These are phyloP conservation scores for Gisinianus flammeolus DNA, from an alignment of 2,888 invertebrate genomes.

Conservation along the genomic window DNA sequence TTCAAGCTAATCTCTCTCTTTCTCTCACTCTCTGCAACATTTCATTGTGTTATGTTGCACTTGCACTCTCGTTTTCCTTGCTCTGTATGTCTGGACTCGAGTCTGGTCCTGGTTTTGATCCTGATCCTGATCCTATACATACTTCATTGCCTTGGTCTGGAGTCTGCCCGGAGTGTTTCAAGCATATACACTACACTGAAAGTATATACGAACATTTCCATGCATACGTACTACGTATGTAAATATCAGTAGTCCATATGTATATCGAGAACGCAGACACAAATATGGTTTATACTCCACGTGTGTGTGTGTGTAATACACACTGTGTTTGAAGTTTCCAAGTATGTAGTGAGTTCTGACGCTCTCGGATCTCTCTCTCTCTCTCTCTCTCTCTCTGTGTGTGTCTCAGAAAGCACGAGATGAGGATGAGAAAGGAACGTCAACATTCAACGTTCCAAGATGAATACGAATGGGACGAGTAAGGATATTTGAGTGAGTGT, in stretches of 20 bases:
- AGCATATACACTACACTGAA: too few relatives aligned
- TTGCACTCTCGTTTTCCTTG: background rate
- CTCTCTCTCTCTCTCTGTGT: too few relatives aligned
- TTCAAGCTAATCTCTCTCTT: conserved; percentile 24
- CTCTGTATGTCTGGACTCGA: background rate
- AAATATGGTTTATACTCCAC: too few relatives aligned
- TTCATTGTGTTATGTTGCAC: background rate
- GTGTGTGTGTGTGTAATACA: too few relatives aligned
- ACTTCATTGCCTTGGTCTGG: background rate
- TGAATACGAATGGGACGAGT: background rate
- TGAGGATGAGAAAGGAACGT: background rate
- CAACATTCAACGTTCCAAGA: background rate
- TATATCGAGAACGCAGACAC: too few relatives aligned
- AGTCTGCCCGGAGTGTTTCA: conserved; percentile 13
- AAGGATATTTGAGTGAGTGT: background rate
- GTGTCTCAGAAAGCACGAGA: too few relatives aligned
- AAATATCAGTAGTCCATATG: too few relatives aligned
- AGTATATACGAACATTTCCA: too few relatives aligned
- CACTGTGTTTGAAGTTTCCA: too few relatives aligned
- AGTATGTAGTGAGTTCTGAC: too few relatives aligned
- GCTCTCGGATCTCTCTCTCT: too few relatives aligned
- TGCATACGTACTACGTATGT: too few relatives aligned
- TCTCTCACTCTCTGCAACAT: background rate
- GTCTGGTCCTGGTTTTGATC: background rate
- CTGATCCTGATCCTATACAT: background rate